These are phyloP conservation scores for Prochilodus magdalenae DNA, from an alignment of 2,113 vertebrate species.

Conservation along the genomic window DNA sequence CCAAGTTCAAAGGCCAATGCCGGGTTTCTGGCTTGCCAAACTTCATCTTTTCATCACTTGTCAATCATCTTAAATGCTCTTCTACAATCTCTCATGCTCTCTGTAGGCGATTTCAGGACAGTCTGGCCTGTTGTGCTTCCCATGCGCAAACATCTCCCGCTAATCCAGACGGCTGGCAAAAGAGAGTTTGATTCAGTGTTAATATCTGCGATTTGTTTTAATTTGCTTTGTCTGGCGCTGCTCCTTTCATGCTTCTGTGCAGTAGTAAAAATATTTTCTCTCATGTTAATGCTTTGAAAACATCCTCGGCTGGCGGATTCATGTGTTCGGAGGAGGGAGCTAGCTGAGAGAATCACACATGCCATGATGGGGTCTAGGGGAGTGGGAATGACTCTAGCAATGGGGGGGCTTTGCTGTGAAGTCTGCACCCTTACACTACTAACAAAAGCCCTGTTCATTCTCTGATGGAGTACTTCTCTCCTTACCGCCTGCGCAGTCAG, in stretches of 20 bases:
- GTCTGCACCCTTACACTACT: not conserved
- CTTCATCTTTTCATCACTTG: slow-evolving; percentile 29
- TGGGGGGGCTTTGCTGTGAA: slow-evolving; percentile 21
- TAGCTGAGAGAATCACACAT: slow-evolving; percentile 37
- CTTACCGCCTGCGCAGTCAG: slow-evolving; percentile 8
- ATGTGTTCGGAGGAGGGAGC: not conserved
- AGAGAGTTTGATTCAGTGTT: slow-evolving; percentile 67
- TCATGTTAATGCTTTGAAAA: slow-evolving; percentile 56
- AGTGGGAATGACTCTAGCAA: slow-evolving; percentile 21
- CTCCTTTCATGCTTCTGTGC: slow-evolving; percentile 32
- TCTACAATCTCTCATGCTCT: not conserved
- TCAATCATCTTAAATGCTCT: slow-evolving; percentile 18
- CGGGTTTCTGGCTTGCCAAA: slow-evolving; percentile 21
- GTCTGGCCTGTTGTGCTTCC: not conserved
- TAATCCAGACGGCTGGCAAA: slow-evolving; percentile 40
- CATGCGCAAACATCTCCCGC: slow-evolving; percentile 21
- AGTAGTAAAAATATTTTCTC: slow-evolving; percentile 53
- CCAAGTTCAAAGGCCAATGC: slow-evolving; percentile 1
- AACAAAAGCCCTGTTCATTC: slow-evolving; percentile 54
- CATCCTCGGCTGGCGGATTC: slow-evolving; percentile 35
- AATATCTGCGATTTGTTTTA: slow-evolving; percentile 69
- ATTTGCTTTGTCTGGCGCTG: slow-evolving; percentile 54
- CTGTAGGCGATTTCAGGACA: not conserved
- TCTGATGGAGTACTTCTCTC: slow-evolving; percentile 18
- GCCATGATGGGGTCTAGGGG: slow-evolving; percentile 34